phyloP scores from a whole-genome alignment of 2,888 invertebrate species.

The Xestia c-nigrum region DNA sequence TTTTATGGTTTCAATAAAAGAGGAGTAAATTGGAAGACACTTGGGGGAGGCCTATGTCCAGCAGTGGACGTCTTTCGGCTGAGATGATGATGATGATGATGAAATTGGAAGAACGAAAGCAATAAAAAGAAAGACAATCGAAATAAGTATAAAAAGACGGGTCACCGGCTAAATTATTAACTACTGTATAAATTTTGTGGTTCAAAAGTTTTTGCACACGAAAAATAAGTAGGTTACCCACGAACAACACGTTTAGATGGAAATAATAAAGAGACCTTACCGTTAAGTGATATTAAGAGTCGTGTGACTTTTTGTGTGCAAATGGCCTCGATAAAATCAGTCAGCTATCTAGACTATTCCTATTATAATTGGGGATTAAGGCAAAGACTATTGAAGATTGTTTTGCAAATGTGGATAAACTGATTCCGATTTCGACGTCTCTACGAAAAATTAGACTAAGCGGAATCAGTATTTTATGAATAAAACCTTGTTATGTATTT shows the following conservation, averaged over 20 bases:
- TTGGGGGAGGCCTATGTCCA: too few relatives aligned
- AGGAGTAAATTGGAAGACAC: background rate
- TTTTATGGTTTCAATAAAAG: background rate
- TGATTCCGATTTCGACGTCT: background rate
- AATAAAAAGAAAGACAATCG: background rate
- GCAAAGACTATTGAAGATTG: background rate
- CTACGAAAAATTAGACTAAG: background rate
- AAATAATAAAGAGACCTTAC: background rate
- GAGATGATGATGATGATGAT: too few relatives aligned
- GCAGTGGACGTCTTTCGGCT: too few relatives aligned
- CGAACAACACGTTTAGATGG: background rate
- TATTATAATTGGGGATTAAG: background rate
- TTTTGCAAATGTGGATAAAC: background rate
- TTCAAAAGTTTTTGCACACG: background rate
- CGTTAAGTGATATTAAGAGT: background rate
- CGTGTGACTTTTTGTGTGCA: background rate
- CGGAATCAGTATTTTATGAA: background rate
- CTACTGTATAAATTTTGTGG: background rate
- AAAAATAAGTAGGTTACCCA: background rate
- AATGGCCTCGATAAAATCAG: constrained; percentile 10
- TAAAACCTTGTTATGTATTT: background rate
- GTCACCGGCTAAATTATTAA: background rate
- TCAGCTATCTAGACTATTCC: background rate
- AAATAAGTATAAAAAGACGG: background rate
- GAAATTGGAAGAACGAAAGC: background rate